phyloP scores from a whole-genome alignment of 2,888 invertebrate species.

The Anaspis maculata region DNA sequence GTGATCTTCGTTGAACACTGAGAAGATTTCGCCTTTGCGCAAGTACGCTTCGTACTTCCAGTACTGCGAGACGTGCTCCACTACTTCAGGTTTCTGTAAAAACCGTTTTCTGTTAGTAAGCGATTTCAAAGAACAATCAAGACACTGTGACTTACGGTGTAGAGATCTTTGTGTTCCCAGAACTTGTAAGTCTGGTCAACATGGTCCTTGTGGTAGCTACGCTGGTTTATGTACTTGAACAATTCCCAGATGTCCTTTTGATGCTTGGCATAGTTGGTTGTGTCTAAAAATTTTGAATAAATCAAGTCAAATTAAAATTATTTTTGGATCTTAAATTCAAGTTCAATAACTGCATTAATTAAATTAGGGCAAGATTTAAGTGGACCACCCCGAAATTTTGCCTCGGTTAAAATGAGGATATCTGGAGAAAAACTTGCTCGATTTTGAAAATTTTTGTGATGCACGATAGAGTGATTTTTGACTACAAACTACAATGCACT shows the following conservation, averaged over 20 bases:
- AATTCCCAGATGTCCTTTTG: conserved; percentile 46
- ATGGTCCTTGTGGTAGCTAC: conserved; percentile 46
- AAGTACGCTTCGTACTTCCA: conserved; percentile 48
- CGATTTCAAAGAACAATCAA: too few relatives aligned
- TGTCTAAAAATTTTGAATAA: conserved; percentile 2
- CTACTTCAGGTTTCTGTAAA: conserved; percentile 47
- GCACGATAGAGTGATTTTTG: too few relatives aligned
- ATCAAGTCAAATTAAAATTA: too few relatives aligned
- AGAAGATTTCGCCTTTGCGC: conserved; percentile 53
- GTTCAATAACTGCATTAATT: too few relatives aligned
- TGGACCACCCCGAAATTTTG: too few relatives aligned
- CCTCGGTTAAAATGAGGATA: too few relatives aligned
- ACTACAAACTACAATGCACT: too few relatives aligned
- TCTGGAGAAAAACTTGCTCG: too few relatives aligned
- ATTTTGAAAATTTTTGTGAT: too few relatives aligned
- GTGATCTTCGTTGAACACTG: conserved; percentile 52
- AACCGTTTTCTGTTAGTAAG: neutral
- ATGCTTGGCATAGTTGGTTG: conserved; percentile 8
- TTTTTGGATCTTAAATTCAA: too few relatives aligned
- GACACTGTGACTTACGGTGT: conserved; percentile 37
- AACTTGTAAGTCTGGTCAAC: conserved; percentile 51
- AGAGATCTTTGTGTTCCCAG: conserved; percentile 49
- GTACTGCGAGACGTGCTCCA: conserved; percentile 49
- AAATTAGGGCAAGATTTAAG: too few relatives aligned
- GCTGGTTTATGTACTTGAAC: conserved; percentile 56